Percentiles rank a stretch among this genome's conserved stretches.
Evolutionary conservation across 2,888 invertebrate genomes (phyloP).

Genomic region (Toxonevra muliebris): DNA sequence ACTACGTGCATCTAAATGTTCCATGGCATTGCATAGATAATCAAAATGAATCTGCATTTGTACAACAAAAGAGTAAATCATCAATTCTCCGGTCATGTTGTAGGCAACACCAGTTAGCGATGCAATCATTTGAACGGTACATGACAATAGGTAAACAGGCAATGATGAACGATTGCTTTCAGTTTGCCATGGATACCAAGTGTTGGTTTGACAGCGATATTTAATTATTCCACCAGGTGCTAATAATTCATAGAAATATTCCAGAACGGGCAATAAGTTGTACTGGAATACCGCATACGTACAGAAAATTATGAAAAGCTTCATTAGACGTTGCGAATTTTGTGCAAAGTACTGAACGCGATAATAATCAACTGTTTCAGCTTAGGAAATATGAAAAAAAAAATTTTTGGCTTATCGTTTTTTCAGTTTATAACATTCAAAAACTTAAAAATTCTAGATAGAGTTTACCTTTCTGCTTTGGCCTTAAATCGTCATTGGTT

Average conservation of each 20-base stretch:
- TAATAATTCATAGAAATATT: constrained; percentile 44
- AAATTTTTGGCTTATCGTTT: no score
- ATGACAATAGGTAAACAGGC: constrained; percentile 31
- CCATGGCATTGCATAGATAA: constrained; percentile 45
- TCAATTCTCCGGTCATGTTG: constrained; percentile 50
- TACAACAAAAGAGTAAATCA: constrained; percentile 51
- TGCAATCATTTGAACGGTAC: constrained; percentile 44
- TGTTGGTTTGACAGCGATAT: constrained; percentile 52
- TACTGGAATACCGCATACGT: constrained; percentile 46
- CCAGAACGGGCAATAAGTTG: constrained; percentile 49
- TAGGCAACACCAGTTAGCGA: constrained; percentile 46
- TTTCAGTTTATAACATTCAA: constrained; percentile 21
- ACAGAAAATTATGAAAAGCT: constrained; percentile 42
- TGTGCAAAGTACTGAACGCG: constrained; percentile 43
- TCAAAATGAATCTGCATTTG: constrained; percentile 55
- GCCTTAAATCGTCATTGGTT: background rate
- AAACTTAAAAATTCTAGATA: no score
- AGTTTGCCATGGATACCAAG: constrained; percentile 60
- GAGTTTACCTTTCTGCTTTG: no score
- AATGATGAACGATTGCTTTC: constrained; percentile 34
- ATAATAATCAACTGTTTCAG: no score
- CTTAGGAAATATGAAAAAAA: no score
- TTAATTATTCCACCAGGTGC: constrained; percentile 35
- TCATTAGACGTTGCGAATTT: constrained; percentile 46
- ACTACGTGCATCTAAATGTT: constrained; percentile 41